phyloP scores from a whole-genome alignment of 2,797 vertebrate species.

The Xenopus petersii region DNA sequence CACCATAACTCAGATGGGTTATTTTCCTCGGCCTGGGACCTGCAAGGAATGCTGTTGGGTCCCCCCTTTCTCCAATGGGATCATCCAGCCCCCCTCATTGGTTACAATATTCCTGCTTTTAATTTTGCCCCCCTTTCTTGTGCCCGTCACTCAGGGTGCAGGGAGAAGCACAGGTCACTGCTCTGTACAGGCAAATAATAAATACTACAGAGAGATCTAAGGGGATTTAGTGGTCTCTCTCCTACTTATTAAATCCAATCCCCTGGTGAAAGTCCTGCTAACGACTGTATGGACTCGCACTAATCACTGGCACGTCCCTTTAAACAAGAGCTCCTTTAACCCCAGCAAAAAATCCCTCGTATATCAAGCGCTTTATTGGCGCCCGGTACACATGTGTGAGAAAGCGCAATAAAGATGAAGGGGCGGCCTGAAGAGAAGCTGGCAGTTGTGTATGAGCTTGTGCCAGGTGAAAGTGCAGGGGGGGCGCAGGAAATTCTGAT shows the following conservation, averaged over 20 bases:
- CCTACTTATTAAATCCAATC: constrained; percentile 44
- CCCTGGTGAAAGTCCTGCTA: constrained; percentile 38
- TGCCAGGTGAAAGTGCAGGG: too few relatives aligned
- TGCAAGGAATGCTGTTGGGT: constrained; percentile 10
- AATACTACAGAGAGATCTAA: constrained; percentile 37
- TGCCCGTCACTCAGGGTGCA: neutral
- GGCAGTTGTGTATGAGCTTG: too few relatives aligned
- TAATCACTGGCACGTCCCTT: constrained; percentile 23
- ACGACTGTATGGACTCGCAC: constrained; percentile 12
- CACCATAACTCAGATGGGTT: constrained; percentile 27
- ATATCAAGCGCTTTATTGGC: neutral
- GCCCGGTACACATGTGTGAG: neutral
- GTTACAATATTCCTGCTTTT: too few relatives aligned
- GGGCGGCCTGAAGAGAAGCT: too few relatives aligned
- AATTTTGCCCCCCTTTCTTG: too few relatives aligned
- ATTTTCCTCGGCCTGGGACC: constrained; percentile 11
- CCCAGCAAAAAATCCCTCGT: neutral
- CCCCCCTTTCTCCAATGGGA: neutral
- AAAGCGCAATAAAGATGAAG: neutral
- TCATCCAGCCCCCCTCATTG: neutral
- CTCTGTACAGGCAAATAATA: constrained; percentile 29
- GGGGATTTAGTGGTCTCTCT: constrained; percentile 15
- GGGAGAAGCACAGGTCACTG: constrained; percentile 21
- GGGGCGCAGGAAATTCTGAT: too few relatives aligned
- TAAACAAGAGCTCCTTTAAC: constrained; percentile 10